Evolutionary conservation across 2,797 vertebrate genomes (phyloP).

Genomic region (Choloepus didactylus): DNA sequence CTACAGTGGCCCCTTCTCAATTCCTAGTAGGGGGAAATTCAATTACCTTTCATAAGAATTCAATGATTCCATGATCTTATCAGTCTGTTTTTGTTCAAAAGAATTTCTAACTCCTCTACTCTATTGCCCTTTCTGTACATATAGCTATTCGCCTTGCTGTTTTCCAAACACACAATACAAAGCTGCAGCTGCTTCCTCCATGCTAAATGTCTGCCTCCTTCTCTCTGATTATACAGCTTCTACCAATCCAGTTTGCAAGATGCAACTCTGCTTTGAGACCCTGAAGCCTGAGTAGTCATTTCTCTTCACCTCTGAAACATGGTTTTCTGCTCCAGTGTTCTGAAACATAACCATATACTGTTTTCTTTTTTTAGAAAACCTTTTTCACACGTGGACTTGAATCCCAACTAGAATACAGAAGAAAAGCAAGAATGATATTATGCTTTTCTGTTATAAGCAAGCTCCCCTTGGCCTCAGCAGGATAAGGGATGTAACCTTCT

Average conservation of each 20-base stretch:
- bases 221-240: not conserved
- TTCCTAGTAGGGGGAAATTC: not conserved
- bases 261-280: not conserved
- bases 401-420: not conserved
- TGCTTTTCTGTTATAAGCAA: not conserved
- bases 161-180: not conserved
- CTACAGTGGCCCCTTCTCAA: not conserved
- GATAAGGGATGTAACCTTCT: not conserved
- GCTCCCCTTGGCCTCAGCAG: not conserved
- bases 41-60: slow-evolving; percentile 1
- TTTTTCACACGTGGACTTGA: not conserved
- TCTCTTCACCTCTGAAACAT: not conserved
- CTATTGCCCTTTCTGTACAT: not conserved
- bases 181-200: not conserved
- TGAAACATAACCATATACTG: not conserved
- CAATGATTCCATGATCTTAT: not conserved
- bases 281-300: not conserved
- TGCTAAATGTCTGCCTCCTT: not conserved
- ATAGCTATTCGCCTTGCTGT: not conserved
- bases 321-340: not conserved
- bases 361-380: too few species aligned
- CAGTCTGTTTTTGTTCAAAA: not conserved
- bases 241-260: not conserved
- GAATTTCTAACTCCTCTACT: not conserved
- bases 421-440: not conserved